Base-by-base conservation (phyloP, 1,140 invertebrate species). In the Paraescarpia echinospica region DNA sequence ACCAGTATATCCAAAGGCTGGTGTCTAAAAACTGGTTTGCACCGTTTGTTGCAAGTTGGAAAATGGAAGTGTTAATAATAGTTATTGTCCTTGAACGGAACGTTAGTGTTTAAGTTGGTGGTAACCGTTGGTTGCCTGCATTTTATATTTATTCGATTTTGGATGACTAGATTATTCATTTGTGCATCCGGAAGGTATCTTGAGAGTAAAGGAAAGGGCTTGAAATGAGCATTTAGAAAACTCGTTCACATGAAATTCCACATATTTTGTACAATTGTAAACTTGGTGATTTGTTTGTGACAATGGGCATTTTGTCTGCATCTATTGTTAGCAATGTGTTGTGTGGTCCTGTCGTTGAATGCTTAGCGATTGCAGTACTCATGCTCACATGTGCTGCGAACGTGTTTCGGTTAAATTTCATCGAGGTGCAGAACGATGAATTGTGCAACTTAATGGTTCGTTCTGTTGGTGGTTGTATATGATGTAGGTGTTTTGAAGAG, bases 301-400 rank as follows among this genome's bases (percentile, higher is more conserved):
- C 59, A 77, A 77, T 77, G 59, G 59, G 59, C 59, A 77, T 77
- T 77, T 77, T 77, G 59, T 77, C 59, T 77, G 59, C 59, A 77
- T 77, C 59, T 77, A 31, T 77, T 77, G 59, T 77, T 77, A 77
- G 59, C 59, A 77, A 18, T 77, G 8, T 77, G 59, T 31, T 77
- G 59, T 77, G 27, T 77, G 59, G 14, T 77, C 2, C 59, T 22
- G 59, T 77, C 22, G 4, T 77, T 77, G 41, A n/a, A n/a, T n/a
- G 48, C 48, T 51, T 51, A 51, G 18, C 8, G 1, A 0, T 51
- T 51, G 48, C 48, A 51, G 48, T 51, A 1, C 48, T 9, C 59
- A 4, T 77, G 27, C 59, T 31, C 4, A 77, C 59, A 4, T 41
- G 41, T 77, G 59, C 59, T 77, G 59, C 22, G 59, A 77, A 77